Base-by-base conservation (phyloP, 2,888 invertebrate genomes). In the Drepana falcataria region DNA sequence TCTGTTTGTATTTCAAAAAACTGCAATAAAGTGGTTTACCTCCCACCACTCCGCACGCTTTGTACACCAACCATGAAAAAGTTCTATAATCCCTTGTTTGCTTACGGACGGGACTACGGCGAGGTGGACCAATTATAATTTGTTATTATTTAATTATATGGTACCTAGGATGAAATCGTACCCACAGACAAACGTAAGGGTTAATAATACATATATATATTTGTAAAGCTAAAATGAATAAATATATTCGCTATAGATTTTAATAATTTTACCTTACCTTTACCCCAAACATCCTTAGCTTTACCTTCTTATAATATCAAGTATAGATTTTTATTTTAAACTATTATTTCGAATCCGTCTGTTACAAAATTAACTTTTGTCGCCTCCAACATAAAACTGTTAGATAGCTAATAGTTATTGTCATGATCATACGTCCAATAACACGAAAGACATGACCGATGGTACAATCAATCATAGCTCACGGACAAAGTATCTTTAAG, bases 71-170 rank as follows among this genome's bases (percentile, higher is more conserved):
- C 71, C 68, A 64, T 68, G 57, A 69, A 69, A 71, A 75, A 69
- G 65, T 70, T 68, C 59, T 64, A 67, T 71, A 71, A 65, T 58
- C 64, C 60, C 63, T 76, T 74, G 70, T 75, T 70, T 67, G 66
- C 59, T 49, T 47, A 54, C 47, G 53, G 54, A 35, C 48, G 47
- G 37, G 35, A 21, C 35, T 41, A 47, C 37, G 40, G 47, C 37
- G 35, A 21, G 37, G 48, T 51, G 34, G 40, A 40, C 51, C 34
- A 4, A 40, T 40, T 53, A 48, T 53, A 35, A 9, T 37, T 53
- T 35, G 35, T 21, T 21, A 21, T 21, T 1, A 21, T 21, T 21
- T 21, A 21, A 21, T 21, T 21, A 21, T 21, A 21, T 21, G 21
- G 21, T 21, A 21, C 21, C 21, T 21, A 21, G 21, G 21, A 21